Conservation (phyloP, 2,888 invertebrate genomes). For the Campaea margaritaria region DNA sequence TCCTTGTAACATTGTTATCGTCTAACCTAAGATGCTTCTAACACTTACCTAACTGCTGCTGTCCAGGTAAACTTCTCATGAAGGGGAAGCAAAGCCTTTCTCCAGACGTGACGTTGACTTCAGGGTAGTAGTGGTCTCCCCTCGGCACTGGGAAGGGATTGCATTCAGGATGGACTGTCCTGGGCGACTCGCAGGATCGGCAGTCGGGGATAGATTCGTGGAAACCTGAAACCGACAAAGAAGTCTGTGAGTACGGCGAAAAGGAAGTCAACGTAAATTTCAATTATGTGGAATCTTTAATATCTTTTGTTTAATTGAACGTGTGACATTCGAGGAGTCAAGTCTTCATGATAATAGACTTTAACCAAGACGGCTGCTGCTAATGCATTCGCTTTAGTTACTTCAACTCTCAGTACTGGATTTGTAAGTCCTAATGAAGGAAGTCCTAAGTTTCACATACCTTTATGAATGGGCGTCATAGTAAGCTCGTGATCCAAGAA, state of each 20-base stretch:
- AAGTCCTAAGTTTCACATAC: constrained; percentile 60
- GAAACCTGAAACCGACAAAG: constrained; percentile 83
- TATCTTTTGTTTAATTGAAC: too few relatives aligned
- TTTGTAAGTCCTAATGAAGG: not conserved
- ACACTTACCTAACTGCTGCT: constrained; percentile 89
- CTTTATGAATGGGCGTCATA: constrained; percentile 96
- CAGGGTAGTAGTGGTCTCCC: constrained; percentile 95
- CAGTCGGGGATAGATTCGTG: constrained; percentile 96
- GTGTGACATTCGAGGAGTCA: too few relatives aligned
- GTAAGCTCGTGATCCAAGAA: constrained; percentile 97
- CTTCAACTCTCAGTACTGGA: not conserved
- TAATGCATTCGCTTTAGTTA: too few relatives aligned
- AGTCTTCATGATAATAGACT: too few relatives aligned
- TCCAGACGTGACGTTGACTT: constrained; percentile 93
- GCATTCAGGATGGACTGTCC: constrained; percentile 96
- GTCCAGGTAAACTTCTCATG: constrained; percentile 97
- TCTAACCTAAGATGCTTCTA: not conserved
- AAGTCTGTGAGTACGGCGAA: too few relatives aligned
- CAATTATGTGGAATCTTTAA: too few relatives aligned
- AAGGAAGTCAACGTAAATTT: too few relatives aligned
- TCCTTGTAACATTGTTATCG: not conserved
- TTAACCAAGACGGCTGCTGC: too few relatives aligned
- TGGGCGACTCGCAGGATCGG: constrained; percentile 93
- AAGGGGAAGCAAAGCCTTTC: constrained; percentile 96
- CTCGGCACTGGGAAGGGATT: constrained; percentile 95